Evolutionary conservation across 2,797 vertebrate genomes (phyloP).

Genomic region (Arnoldichthys spilopterus): DNA sequence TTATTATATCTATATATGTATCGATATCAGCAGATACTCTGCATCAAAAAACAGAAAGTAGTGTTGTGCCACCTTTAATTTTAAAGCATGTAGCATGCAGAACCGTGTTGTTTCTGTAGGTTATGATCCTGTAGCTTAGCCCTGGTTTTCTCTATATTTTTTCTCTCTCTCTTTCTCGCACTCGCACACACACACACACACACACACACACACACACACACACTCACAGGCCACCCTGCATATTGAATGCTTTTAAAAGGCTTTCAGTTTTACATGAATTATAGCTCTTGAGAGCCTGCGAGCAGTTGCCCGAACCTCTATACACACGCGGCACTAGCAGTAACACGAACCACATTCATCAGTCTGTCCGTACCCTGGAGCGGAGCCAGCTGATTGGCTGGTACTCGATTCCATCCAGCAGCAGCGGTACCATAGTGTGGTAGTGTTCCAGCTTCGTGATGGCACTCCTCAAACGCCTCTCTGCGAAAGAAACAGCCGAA

Average conservation of each 20-base stretch:
- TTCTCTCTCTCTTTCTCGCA: too few species aligned
- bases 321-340: not conserved
- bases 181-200: conserved; percentile 1
- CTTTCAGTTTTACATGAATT: conserved; percentile 16
- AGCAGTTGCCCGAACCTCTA: not conserved
- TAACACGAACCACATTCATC: conserved; percentile 42
- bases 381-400: conserved; percentile 71
- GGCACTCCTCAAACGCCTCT: conserved; percentile 52
- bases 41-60: too few species aligned
- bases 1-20: too few species aligned
- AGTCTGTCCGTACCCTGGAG: conserved; percentile 71
- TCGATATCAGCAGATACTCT: too few species aligned
- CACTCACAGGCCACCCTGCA: not conserved
- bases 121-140: too few species aligned
- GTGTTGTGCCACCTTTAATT: too few species aligned
- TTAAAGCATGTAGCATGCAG: too few species aligned
- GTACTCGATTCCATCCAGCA: conserved; percentile 68
- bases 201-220: not conserved
- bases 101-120: too few species aligned
- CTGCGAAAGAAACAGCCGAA: conserved; percentile 65
- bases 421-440: conserved; percentile 72
- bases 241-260: not conserved
- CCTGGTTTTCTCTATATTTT: too few species aligned
- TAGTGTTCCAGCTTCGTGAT: conserved; percentile 56
- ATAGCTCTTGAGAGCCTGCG: conserved; percentile 12